These are phyloP conservation scores for Sardinella longiceps DNA, from an alignment of 2,797 vertebrate genomes.

Conservation along the genomic window DNA sequence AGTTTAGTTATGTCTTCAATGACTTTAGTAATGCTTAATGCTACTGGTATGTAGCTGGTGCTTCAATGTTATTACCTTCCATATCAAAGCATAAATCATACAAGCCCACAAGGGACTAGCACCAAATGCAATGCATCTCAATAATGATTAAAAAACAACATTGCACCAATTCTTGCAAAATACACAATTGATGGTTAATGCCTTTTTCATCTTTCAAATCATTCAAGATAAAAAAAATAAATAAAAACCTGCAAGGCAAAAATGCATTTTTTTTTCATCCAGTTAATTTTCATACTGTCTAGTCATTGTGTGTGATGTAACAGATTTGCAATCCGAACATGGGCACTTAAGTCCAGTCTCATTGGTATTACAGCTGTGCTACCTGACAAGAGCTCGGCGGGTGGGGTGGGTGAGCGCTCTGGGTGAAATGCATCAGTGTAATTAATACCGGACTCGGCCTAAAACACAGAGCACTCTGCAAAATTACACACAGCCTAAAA, in stretches of 20 bases:
- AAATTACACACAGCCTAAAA: conserved; percentile 28
- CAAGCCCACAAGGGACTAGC: not conserved
- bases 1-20: not conserved
- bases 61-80: not conserved
- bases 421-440: conserved; percentile 30
- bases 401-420: not conserved
- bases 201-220: not conserved
- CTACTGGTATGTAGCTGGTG: no score
- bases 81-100: not conserved
- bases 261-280: not conserved
- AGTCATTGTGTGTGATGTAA: conserved; percentile 13
- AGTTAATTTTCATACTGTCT: not conserved
- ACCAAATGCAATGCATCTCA: not conserved
- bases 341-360: conserved; percentile 26
- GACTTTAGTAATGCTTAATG: not conserved
- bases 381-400: not conserved
- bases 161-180: not conserved
- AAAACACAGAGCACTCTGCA: conserved; percentile 31
- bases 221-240: not conserved
- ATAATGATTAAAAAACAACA: not conserved
- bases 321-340: not conserved
- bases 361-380: conserved; percentile 15
- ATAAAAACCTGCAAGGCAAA: no score
- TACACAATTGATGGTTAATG: not conserved
- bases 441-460: conserved; percentile 18